Evolutionary conservation across 2,888 invertebrate genomes (phyloP).

Genomic region (Phalera bucephala): DNA sequence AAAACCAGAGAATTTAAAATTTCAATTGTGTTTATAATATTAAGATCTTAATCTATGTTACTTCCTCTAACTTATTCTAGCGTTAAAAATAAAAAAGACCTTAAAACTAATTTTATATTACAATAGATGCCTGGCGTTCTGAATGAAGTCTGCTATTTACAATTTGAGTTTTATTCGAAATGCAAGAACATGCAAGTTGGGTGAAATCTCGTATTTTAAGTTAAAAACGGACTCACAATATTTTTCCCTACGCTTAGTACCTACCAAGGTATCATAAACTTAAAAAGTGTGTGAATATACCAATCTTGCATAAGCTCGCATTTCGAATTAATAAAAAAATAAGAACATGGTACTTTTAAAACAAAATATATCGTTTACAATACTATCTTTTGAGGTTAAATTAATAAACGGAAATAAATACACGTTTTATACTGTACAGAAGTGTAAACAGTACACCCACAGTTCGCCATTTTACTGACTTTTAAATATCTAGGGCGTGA

Average conservation of each 20-base stretch:
- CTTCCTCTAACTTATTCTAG: background rate
- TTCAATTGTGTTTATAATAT: constrained; percentile 1
- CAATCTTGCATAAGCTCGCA: background rate
- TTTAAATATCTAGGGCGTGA: no score
- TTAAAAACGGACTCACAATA: no score
- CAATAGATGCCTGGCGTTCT: background rate
- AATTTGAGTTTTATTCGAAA: background rate
- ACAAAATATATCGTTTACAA: background rate
- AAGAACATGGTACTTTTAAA: background rate
- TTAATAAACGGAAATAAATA: background rate
- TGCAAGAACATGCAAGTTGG: background rate
- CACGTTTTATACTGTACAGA: no score
- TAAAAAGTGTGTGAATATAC: no score
- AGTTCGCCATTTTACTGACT: no score
- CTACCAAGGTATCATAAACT: no score
- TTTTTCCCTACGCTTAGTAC: no score
- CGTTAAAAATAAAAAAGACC: background rate
- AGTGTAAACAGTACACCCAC: no score
- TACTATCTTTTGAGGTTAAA: background rate
- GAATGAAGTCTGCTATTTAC: background rate
- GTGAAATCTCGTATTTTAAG: no score
- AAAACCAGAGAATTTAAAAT: no score
- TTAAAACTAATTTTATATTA: background rate
- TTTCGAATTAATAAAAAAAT: background rate
- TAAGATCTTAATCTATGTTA: constrained; percentile 15